Percentiles rank a stretch among this genome's conserved stretches.
These are phyloP conservation scores for Actinostola sp. DNA, from an alignment of 92 coral and sea anemone species.

Conservation along the genomic window DNA sequence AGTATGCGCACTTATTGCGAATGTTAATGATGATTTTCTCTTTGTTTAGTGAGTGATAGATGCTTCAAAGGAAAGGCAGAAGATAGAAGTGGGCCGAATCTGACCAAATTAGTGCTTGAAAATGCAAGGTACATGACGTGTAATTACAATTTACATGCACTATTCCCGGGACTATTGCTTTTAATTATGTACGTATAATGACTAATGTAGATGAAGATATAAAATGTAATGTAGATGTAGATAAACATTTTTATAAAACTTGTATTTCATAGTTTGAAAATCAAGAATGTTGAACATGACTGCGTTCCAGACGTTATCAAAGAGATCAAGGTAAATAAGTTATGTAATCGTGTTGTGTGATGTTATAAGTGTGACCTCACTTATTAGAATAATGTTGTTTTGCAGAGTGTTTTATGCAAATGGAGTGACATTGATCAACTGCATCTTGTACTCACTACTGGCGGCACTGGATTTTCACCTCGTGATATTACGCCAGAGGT, in stretches of 20 bases:
- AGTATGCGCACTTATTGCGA: neutral
- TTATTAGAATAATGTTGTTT: neutral
- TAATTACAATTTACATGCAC: too few relatives aligned
- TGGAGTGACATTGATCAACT: conserved; percentile 84
- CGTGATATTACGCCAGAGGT: conserved; percentile 98
- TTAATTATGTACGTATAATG: too few relatives aligned
- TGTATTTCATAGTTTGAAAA: conserved; percentile 46
- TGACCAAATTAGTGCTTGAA: conserved; percentile 65
- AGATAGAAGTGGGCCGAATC: conserved; percentile 96
- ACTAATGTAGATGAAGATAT: too few relatives aligned
- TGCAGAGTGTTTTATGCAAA: conserved; percentile 62
- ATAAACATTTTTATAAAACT: neutral
- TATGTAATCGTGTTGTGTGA: neutral
- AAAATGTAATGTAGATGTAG: neutral
- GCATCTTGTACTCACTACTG: conserved; percentile 84
- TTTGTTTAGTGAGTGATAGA: conserved; percentile 80
- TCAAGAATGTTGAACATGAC: conserved; percentile 53
- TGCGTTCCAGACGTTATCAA: conserved; percentile 82
- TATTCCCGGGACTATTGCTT: too few relatives aligned
- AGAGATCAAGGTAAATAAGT: conserved; percentile 63
- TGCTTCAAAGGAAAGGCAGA: conserved; percentile 84
- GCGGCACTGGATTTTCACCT: conserved; percentile 98
- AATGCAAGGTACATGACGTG: conserved; percentile 35
- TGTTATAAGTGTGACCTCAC: neutral
- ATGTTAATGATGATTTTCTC: neutral